Evolutionary conservation across 2,888 invertebrate species (phyloP).

Genomic region (Coelogynopora nodosa): DNA sequence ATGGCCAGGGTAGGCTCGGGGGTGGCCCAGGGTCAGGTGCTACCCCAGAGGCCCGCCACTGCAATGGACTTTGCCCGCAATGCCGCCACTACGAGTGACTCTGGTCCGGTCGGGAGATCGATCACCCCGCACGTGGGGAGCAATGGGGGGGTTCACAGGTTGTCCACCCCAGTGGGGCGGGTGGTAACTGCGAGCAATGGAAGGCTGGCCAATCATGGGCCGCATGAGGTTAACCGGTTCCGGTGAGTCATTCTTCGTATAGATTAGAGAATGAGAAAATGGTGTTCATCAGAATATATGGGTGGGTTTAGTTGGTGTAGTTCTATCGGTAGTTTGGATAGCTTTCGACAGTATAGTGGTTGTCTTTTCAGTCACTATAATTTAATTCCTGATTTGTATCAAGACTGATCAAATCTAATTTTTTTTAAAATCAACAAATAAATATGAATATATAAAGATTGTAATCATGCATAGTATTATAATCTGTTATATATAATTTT

Average conservation of each 20-base stretch:
- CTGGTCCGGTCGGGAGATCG: neutral
- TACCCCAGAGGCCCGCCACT: neutral
- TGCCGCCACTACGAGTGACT: neutral
- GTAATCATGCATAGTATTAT: too few relatives aligned
- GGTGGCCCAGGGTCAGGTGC: neutral
- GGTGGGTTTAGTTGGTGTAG: too few relatives aligned
- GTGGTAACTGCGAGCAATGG: neutral
- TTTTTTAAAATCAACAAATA: too few relatives aligned
- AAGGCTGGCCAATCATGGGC: neutral
- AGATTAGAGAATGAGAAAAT: too few relatives aligned
- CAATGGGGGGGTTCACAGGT: neutral
- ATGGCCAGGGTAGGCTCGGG: neutral
- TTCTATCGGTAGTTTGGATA: too few relatives aligned
- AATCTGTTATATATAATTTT: too few relatives aligned
- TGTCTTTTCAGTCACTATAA: too few relatives aligned
- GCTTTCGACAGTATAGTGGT: too few relatives aligned
- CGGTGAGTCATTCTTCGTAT: neutral
- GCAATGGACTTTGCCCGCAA: neutral
- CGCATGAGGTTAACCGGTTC: neutral
- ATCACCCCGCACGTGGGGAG: neutral
- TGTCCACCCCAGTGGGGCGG: neutral
- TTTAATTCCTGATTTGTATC: too few relatives aligned
- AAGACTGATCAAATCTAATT: too few relatives aligned
- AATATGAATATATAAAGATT: too few relatives aligned
- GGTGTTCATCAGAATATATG: too few relatives aligned